phyloP scores from a whole-genome alignment of 2,888 invertebrate species.

The Agrotis clavis region DNA sequence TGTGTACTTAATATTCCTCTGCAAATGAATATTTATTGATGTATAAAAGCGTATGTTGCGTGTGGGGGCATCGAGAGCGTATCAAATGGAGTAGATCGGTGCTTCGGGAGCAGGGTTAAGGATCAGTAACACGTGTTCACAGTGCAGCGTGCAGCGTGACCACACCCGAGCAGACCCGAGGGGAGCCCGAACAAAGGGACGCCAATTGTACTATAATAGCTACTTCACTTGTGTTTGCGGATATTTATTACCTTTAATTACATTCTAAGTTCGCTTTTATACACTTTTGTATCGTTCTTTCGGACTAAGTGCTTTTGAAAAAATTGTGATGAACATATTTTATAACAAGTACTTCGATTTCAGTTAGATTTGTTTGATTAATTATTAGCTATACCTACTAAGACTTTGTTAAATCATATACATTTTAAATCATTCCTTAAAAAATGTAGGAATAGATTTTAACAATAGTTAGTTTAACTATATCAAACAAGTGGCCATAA shows the following conservation, averaged over 20 bases:
- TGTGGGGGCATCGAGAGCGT: slow-evolving; percentile 79
- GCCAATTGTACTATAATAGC: slow-evolving; percentile 82
- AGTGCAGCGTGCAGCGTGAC: slow-evolving; percentile 79
- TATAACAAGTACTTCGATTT: not conserved
- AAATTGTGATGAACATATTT: not conserved
- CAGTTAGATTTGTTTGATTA: not conserved
- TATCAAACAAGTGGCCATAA: too few relatives aligned
- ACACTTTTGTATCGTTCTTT: slow-evolving; percentile 8
- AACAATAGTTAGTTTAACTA: too few relatives aligned
- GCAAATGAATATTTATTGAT: slow-evolving; percentile 75
- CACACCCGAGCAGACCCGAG: slow-evolving; percentile 70
- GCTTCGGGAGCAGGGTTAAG: slow-evolving; percentile 72
- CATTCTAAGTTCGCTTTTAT: slow-evolving; percentile 45
- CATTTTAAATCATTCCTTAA: too few relatives aligned
- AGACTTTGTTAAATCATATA: too few relatives aligned
- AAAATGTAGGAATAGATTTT: too few relatives aligned
- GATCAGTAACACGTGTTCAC: slow-evolving; percentile 87
- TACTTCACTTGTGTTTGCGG: slow-evolving; percentile 82
- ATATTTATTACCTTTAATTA: slow-evolving; percentile 76
- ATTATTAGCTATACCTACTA: too few relatives aligned
- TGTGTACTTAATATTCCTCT: slow-evolving; percentile 58
- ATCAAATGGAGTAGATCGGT: slow-evolving; percentile 84
- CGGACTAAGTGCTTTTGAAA: not conserved
- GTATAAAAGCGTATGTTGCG: slow-evolving; percentile 77
- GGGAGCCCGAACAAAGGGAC: slow-evolving; percentile 78